These are phyloP conservation scores for Eilema depressum DNA, from an alignment of 2,888 invertebrate species.

Conservation along the genomic window DNA sequence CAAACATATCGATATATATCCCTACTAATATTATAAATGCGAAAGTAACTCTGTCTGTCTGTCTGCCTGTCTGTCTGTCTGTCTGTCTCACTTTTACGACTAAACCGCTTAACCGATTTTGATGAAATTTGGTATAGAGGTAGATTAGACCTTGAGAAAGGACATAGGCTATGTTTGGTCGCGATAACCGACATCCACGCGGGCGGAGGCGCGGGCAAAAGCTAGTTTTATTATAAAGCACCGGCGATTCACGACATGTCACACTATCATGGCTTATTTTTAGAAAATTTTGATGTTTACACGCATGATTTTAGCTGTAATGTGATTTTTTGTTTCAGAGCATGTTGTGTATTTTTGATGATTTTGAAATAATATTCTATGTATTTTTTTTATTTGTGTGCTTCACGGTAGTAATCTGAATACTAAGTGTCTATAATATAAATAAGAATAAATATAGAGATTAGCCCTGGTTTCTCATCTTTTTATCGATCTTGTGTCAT, in stretches of 20 bases:
- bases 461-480: background rate
- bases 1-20: constrained; percentile 27
- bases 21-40: too few species aligned
- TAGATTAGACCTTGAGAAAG: too few species aligned
- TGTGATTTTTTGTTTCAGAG: constrained; percentile 31
- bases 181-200: too few species aligned
- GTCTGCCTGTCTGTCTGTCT: too few species aligned
- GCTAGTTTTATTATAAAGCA: constrained; percentile 52
- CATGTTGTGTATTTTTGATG: constrained; percentile 23
- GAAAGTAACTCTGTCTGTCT: too few species aligned
- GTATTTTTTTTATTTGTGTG: constrained; percentile 25
- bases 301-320: constrained; percentile 34
- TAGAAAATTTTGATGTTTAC: constrained; percentile 41
- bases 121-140: too few species aligned
- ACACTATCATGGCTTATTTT: constrained; percentile 60
- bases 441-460: background rate
- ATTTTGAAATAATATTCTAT: constrained; percentile 23
- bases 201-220: too few species aligned
- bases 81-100: too few species aligned
- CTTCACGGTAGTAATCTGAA: constrained; percentile 43
- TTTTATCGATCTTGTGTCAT: too few species aligned
- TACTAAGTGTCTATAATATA: background rate
- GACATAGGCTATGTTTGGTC: too few species aligned
- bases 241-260: constrained; percentile 65
- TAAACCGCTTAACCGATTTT: too few species aligned